Evolutionary conservation across 2,888 invertebrate species (phyloP).

Genomic region (Syrphus vitripennis): DNA sequence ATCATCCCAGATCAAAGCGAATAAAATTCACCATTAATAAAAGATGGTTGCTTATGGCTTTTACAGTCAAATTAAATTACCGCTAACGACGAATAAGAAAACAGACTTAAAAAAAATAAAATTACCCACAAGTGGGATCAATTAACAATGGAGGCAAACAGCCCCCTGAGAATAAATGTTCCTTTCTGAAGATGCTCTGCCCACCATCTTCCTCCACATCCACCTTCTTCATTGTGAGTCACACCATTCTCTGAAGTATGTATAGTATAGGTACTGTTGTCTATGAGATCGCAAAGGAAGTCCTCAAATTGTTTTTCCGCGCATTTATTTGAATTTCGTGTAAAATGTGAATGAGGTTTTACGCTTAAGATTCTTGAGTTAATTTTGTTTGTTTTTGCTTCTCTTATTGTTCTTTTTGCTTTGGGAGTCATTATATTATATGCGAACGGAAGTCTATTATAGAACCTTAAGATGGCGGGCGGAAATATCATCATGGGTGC

Average conservation of each 20-base stretch:
- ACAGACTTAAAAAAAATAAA: not conserved
- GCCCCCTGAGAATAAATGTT: conserved; percentile 9
- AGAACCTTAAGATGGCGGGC: conserved; percentile 14
- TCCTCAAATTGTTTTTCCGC: not conserved
- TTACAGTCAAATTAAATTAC: conserved; percentile 48
- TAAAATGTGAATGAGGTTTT: conserved; percentile 25
- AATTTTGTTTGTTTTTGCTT: conserved; percentile 29
- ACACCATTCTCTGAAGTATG: not conserved
- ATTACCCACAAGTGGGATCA: conserved; percentile 49
- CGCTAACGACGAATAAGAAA: not conserved
- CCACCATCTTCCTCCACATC: not conserved
- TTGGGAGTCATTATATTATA: conserved; percentile 42
- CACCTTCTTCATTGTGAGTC: not conserved
- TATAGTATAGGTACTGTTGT: not conserved
- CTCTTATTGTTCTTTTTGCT: conserved; percentile 2
- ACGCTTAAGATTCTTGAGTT: conserved; percentile 19
- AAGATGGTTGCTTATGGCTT: conserved; percentile 2
- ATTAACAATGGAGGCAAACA: conserved; percentile 46
- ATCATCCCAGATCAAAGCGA: conserved; percentile 45
- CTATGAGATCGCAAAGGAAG: not conserved
- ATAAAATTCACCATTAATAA: conserved; percentile 28
- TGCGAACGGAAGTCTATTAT: conserved; percentile 37
- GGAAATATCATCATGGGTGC: not conserved
- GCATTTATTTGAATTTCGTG: conserved; percentile 1
- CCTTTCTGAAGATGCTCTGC: not conserved